These are phyloP conservation scores for Pseudorectes ferrugineus DNA, from an alignment of 2,113 vertebrate genomes.

Conservation along the genomic window DNA sequence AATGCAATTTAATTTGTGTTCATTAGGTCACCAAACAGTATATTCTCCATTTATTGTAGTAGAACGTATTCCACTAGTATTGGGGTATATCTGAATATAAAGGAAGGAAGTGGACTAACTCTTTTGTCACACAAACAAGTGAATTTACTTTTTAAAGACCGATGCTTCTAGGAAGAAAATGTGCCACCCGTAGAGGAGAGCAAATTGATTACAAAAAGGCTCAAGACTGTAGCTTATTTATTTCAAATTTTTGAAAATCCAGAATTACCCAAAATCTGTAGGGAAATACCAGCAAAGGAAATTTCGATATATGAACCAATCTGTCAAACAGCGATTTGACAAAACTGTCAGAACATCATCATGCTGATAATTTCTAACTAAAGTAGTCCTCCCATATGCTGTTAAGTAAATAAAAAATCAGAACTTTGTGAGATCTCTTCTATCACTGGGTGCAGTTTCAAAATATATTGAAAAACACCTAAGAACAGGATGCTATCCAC, in stretches of 20 bases:
- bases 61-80: background rate
- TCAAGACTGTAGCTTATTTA: background rate
- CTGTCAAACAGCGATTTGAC: background rate
- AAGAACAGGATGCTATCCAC: fast-evolving
- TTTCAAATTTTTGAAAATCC: background rate
- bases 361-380: background rate
- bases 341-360: background rate
- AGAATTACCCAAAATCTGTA: background rate
- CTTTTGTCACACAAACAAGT: background rate
- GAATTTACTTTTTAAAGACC: background rate
- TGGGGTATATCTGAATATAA: background rate
- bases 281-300: background rate
- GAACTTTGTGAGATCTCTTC: background rate
- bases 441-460: background rate
- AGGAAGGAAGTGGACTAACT: background rate
- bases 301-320: background rate
- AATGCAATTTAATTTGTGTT: background rate
- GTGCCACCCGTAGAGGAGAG: background rate
- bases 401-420: background rate
- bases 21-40: background rate
- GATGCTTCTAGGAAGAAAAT: background rate
- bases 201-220: background rate
- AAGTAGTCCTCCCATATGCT: background rate
- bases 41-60: background rate
- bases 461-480: background rate